Conservation (phyloP, 2,113 vertebrate species). For the Elephantulus edwardii region DNA sequence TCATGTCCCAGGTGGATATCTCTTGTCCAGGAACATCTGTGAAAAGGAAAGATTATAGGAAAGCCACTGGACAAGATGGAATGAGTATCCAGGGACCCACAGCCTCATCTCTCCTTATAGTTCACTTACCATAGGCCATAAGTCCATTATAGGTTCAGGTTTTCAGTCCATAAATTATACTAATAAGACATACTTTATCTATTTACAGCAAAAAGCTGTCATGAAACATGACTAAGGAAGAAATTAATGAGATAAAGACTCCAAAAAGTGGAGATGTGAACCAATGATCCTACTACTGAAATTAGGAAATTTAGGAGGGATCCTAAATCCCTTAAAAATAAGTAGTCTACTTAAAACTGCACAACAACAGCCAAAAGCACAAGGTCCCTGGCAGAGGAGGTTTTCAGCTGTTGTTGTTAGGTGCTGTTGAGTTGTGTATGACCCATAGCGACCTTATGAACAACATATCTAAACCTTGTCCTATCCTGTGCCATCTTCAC, state of each 20-base stretch:
- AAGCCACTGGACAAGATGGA: neutral
- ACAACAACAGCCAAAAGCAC: neutral
- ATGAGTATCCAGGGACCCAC: rapidly evolving
- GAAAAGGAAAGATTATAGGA: neutral
- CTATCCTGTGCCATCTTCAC: too few relatives aligned
- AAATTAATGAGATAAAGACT: neutral
- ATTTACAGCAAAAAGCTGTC: neutral
- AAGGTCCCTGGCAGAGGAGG: neutral
- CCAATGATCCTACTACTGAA: neutral
- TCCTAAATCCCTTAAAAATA: neutral
- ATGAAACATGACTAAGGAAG: neutral
- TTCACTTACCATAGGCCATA: rapidly evolving
- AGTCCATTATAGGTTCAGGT: neutral
- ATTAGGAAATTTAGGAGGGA: neutral
- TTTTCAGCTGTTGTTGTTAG: too few relatives aligned
- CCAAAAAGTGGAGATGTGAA: neutral
- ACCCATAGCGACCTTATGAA: too few relatives aligned
- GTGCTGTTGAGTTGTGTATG: too few relatives aligned
- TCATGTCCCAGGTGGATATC: neutral
- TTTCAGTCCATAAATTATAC: neutral
- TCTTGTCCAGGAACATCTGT: neutral
- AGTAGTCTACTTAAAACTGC: neutral
- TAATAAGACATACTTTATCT: neutral
- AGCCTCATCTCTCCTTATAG: neutral
- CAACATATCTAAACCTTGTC: too few relatives aligned